Evolutionary conservation across 1,140 invertebrate species (phyloP), one percentile per base, ranked within the genome.

Genomic region (Macrocentrus cingulum): DNA sequence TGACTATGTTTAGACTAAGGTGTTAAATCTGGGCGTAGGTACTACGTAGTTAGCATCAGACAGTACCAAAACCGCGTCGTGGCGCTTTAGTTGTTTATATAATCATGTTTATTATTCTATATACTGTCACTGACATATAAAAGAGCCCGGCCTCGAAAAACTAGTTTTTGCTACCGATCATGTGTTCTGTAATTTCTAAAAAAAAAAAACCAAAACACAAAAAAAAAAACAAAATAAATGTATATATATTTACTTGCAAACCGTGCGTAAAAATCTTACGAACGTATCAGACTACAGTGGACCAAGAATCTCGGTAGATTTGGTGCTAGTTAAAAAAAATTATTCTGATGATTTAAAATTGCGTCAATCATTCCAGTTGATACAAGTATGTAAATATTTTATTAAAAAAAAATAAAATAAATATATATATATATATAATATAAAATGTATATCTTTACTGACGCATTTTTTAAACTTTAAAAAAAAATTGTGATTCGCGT

Each of bases 31-130:
- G 63, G 59, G 74, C 70, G 70, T 71, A 71, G 69, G 68, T 75
- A 74, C 70, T 75, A 74, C 66, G 67, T 63, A 63, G 63, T 66
- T 75, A 70, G 64, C 59, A 71, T 48, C 56, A 60, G 66, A 66
- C 69, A 72, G 72, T 72, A 74, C 65, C 71, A 66, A 68, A 74
- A 70, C 65, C n/a, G n/a, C n/a, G n/a, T n/a, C 68, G 63, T 70
- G 70, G 71, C 70, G 73, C 74, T 76, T 77, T 76, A 72, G 65
- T 76, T 45, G 42, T 45, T 48, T 48, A 49, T 49, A 29, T 49
- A 49, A n/a, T 49, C 23, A 29, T 49, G 23, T 49, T 32, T 49
- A n/a, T n/a, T n/a, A n/a, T n/a, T n/a, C 36, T 49, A 23, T 49
- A 49, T 49, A 34, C 46, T 49, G n/a, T 49, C 46, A 49, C 46